Evolutionary conservation across 2,113 vertebrate genomes (phyloP), one percentile per base, ranked within the genome.

Genomic region (Thalassarche chlororhynchos): DNA sequence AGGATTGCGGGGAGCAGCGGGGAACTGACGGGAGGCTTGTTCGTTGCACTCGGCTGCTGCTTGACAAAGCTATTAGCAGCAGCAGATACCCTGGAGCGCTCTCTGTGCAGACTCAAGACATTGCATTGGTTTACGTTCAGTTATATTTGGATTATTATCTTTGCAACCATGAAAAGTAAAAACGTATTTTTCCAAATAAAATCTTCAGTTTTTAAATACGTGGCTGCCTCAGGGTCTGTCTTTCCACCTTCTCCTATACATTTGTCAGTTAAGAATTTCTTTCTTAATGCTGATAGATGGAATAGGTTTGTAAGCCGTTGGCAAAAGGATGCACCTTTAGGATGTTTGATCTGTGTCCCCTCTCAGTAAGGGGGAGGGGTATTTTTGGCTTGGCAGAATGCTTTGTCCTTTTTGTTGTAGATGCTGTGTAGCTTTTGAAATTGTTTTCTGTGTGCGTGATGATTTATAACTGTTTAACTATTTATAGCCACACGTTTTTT

Each of bases 61-160:
- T 64, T 65, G 86, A 89, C 57, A 71, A 57, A 87, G 90, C 90
- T 60, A 6, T 94, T 92, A 72, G 76, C 95, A 82, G 80, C 68
- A 90, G 85, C 80, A 84, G 38, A 55, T 81, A 75, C 24, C 88
- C 83, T 32, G 84, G 68, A 95, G 92, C 75, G 12, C 51, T 34
- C 66, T 49, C 86, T 71, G 55, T 91, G 74, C 84, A 76, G 29
- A 5, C 49, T 65, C 26, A 12, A 77, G 83, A n/a, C 86, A 51
- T 64, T 55, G 58, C 62, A 8, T 54, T 64, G 81, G 34, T 78
- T 95, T 72, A 44, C 7, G 0, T 94, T 87, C 6, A 1, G 47
- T 95, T 88, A 1, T 24, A 51, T 91, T 61, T 55, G 52, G 36
- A 69, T 76, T 6, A 44, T 92, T 69, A 31, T 85, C 65, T 91